A percentile compares a stretch with the other conserved stretches of the same genome.
These are phyloP conservation scores for Turnix velox DNA, from an alignment of 2,113 vertebrate genomes.

Conservation along the genomic window DNA sequence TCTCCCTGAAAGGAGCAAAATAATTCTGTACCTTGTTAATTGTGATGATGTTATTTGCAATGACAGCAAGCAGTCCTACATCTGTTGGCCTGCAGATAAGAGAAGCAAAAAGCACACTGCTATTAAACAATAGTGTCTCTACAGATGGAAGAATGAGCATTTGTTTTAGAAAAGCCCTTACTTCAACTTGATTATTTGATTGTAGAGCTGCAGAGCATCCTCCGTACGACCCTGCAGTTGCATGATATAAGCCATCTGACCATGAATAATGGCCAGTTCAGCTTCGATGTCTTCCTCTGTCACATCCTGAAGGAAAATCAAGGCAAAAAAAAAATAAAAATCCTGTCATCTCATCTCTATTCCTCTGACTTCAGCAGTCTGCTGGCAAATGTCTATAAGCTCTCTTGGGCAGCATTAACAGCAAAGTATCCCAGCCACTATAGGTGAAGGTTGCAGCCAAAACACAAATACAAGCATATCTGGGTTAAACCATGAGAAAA, in stretches of 20 bases:
- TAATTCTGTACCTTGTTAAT: conserved; percentile 89
- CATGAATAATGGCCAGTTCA: conserved; percentile 95
- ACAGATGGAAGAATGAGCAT: neutral
- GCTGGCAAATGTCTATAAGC: neutral
- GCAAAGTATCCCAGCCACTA: neutral
- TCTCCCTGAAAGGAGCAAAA: neutral
- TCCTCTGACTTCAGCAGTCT: neutral
- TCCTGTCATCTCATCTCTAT: neutral
- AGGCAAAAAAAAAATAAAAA: neutral
- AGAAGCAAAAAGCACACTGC: neutral
- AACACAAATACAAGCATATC: neutral
- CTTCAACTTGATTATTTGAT: conserved; percentile 98
- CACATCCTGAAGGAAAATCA: conserved; percentile 81
- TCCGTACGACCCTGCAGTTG: conserved; percentile 91
- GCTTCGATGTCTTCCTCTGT: conserved; percentile 93
- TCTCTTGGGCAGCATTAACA: neutral
- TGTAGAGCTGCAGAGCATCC: conserved; percentile 95
- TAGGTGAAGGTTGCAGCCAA: neutral
- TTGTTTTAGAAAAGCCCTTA: conserved; percentile 62
- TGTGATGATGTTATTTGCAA: conserved; percentile 98
- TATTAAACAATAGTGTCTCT: neutral
- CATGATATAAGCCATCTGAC: conserved; percentile 96
- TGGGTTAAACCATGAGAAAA: neutral
- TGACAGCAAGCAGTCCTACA: conserved; percentile 94
- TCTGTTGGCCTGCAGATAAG: conserved; percentile 86